Percentiles rank a stretch among this genome's conserved stretches.
These are phyloP conservation scores for Brachionus rotundiformis DNA, from an alignment of 1,140 invertebrate genomes.

Conservation along the genomic window DNA sequence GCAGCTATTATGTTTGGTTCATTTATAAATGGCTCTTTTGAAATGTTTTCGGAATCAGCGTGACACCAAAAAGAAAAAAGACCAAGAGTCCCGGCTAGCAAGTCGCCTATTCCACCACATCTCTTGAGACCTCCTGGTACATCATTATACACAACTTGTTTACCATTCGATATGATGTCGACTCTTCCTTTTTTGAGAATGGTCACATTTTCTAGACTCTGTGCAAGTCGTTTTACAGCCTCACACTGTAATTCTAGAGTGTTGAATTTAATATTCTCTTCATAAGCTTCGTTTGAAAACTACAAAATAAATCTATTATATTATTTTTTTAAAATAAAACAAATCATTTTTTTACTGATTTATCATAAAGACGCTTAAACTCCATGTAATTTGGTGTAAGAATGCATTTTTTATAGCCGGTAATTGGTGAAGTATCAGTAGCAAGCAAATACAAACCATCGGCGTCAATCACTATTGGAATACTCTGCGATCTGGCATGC, in stretches of 20 bases:
- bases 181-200: conserved; percentile 78
- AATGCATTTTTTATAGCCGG: conserved; percentile 75
- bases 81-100: conserved; percentile 80
- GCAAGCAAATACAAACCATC: conserved; percentile 85
- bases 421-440: conserved; percentile 74
- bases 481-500: too few relatives aligned
- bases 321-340: background rate
- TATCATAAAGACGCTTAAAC: conserved; percentile 75
- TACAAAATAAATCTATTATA: background rate
- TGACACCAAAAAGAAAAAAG: conserved; percentile 79
- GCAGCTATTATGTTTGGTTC: conserved; percentile 68
- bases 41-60: too few relatives aligned
- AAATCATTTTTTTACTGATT: conserved; percentile 60
- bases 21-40: too few relatives aligned
- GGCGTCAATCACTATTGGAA: conserved; percentile 53
- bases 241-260: conserved; percentile 57
- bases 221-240: conserved; percentile 50
- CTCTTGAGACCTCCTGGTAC: conserved; percentile 77
- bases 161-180: conserved; percentile 76
- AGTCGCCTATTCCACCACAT: conserved; percentile 94
- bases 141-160: conserved; percentile 58
- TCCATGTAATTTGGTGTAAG: conserved; percentile 93
- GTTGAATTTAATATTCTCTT: background rate
- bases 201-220: conserved; percentile 66
- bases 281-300: conserved; percentile 33